Evolutionary conservation across 2,797 vertebrate genomes (phyloP).

Genomic region (Eptatretus atami): DNA sequence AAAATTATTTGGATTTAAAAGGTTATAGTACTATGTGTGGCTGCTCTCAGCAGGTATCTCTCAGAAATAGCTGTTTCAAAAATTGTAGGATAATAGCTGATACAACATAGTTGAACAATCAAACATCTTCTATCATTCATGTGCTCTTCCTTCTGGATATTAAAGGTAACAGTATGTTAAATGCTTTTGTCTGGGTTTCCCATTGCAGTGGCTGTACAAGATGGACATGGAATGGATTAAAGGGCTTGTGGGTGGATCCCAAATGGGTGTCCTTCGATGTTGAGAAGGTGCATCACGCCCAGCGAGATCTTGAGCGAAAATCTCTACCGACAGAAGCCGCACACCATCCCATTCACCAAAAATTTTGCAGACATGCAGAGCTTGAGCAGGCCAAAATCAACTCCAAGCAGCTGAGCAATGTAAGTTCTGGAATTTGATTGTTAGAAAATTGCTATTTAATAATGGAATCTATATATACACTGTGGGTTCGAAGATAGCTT

Average conservation of each 20-base stretch:
- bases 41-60: too few species aligned
- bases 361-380: neutral
- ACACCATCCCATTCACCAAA: neutral
- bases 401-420: neutral
- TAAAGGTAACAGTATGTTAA: too few species aligned
- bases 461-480: too few species aligned
- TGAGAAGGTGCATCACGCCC: slow-evolving; percentile 50
- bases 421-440: neutral
- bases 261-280: slow-evolving; percentile 41
- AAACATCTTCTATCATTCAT: too few species aligned
- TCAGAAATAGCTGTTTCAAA: too few species aligned
- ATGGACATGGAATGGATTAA: slow-evolving; percentile 70
- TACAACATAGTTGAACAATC: too few species aligned
- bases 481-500: too few species aligned
- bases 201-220: slow-evolving; percentile 30
- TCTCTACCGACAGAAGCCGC: slow-evolving; percentile 9
- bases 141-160: too few species aligned
- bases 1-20: too few species aligned
- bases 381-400: slow-evolving; percentile 2
- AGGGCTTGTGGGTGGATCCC: slow-evolving; percentile 84
- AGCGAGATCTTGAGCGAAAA: slow-evolving; percentile 56
- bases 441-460: too few species aligned
- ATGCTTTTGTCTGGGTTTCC: neutral
- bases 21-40: too few species aligned
- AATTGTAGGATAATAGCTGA: too few species aligned